These are phyloP conservation scores for Parascotia fuliginaria DNA, from an alignment of 2,888 invertebrate genomes.

Conservation along the genomic window DNA sequence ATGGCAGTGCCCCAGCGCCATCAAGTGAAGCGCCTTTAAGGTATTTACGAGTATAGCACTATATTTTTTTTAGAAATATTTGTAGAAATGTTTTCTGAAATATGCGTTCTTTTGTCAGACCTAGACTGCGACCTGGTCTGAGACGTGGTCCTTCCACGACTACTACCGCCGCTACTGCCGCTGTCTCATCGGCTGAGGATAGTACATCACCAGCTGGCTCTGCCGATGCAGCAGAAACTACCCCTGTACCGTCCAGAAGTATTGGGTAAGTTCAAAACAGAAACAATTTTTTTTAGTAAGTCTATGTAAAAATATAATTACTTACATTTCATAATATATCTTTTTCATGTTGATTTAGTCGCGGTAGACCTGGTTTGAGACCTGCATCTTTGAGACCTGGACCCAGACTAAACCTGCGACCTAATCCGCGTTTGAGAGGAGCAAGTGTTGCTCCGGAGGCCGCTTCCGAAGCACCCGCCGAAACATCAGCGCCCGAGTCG, in stretches of 20 bases:
- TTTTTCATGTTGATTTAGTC: slow-evolving; percentile 53
- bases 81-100: too few relatives aligned
- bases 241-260: slow-evolving; percentile 65
- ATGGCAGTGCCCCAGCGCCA: slow-evolving; percentile 54
- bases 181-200: slow-evolving; percentile 59
- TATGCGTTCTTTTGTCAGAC: slow-evolving; percentile 59
- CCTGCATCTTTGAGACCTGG: slow-evolving; percentile 87
- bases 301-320: too few relatives aligned
- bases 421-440: slow-evolving; percentile 75
- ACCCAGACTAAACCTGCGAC: slow-evolving; percentile 86
- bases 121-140: slow-evolving; percentile 80
- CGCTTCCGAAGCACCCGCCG: slow-evolving; percentile 74
- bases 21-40: slow-evolving; percentile 68
- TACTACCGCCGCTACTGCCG: slow-evolving; percentile 59
- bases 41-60: slow-evolving; percentile 40
- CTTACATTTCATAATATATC: too few relatives aligned
- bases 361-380: slow-evolving; percentile 76
- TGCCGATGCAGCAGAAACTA: slow-evolving; percentile 72
- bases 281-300: too few relatives aligned
- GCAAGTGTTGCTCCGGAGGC: slow-evolving; percentile 77
- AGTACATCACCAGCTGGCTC: slow-evolving; percentile 59
- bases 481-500: slow-evolving; percentile 69
- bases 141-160: slow-evolving; percentile 61
- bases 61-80: background rate
- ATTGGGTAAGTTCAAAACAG: slow-evolving; percentile 57